phyloP scores from a whole-genome alignment of 1,140 invertebrate species.

The Venturia canescens region DNA sequence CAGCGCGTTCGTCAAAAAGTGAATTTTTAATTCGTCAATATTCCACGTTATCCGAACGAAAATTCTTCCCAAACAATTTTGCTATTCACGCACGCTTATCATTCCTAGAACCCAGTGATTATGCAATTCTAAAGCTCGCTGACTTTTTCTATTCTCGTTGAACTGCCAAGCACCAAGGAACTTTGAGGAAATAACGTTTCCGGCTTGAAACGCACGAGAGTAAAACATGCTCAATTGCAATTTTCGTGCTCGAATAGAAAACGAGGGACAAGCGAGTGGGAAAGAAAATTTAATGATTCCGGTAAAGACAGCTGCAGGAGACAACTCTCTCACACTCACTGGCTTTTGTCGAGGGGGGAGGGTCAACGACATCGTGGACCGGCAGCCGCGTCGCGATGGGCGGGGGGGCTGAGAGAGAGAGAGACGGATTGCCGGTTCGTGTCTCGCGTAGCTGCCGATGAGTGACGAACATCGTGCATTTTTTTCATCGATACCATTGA shows the following conservation, averaged over 20 bases:
- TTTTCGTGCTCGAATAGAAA: too few species aligned
- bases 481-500: neutral
- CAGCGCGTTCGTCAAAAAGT: too few species aligned
- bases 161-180: too few species aligned
- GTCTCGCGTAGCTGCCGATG: constrained; percentile 20
- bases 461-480: neutral
- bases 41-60: too few species aligned
- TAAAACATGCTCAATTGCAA: too few species aligned
- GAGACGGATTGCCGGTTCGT: constrained; percentile 16
- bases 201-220: neutral
- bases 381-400: constrained; percentile 17
- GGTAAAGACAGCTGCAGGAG: constrained; percentile 33
- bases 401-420: constrained; percentile 23
- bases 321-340: constrained; percentile 2
- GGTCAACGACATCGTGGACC: constrained; percentile 33
- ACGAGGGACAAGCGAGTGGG: neutral
- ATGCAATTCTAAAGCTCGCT: too few species aligned
- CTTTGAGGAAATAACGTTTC: neutral
- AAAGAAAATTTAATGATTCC: constrained; percentile 22
- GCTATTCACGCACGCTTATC: too few species aligned
- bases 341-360: constrained; percentile 22
- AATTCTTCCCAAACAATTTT: too few species aligned
- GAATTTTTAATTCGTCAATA: too few species aligned
- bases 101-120: too few species aligned
- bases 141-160: too few species aligned